These are phyloP conservation scores for Staurois parvus DNA, from an alignment of 2,797 vertebrate species.

Conservation along the genomic window DNA sequence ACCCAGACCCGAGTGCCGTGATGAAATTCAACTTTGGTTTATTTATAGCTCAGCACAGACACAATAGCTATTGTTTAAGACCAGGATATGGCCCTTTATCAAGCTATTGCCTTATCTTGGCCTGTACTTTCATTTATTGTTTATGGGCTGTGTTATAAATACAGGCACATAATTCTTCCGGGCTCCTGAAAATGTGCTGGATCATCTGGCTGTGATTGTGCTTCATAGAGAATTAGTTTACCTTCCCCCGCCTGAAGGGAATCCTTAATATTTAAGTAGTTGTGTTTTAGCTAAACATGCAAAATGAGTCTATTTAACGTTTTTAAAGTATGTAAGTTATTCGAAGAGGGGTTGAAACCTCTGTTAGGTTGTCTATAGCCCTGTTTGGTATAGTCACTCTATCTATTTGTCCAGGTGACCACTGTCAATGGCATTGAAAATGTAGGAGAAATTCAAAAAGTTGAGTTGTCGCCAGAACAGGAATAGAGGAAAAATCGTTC, in stretches of 20 bases:
- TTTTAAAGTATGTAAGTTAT: no score
- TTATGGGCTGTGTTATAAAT: slow-evolving; percentile 16
- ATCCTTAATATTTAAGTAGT: not conserved
- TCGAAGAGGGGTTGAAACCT: no score
- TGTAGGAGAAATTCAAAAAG: no score
- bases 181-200: not conserved
- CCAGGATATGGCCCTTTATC: slow-evolving; percentile 17
- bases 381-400: no score
- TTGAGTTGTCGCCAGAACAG: no score
- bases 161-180: slow-evolving; percentile 7
- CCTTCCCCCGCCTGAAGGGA: not conserved
- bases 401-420: no score
- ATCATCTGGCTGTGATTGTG: slow-evolving; percentile 4
- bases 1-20: not conserved
- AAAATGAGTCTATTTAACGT: no score
- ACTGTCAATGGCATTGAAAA: no score
- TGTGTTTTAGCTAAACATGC: no score
- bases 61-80: slow-evolving; percentile 10
- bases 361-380: no score
- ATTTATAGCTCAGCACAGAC: slow-evolving; percentile 14
- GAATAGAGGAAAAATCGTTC: no score
- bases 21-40: not conserved
- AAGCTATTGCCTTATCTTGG: slow-evolving; percentile 27
- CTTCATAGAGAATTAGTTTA: not conserved
- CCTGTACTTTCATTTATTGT: not conserved